A percentile compares a stretch with the other conserved stretches of the same genome.
Conservation (phyloP, 2,797 vertebrate genomes). For the Helicolenus hilgendorfi region DNA sequence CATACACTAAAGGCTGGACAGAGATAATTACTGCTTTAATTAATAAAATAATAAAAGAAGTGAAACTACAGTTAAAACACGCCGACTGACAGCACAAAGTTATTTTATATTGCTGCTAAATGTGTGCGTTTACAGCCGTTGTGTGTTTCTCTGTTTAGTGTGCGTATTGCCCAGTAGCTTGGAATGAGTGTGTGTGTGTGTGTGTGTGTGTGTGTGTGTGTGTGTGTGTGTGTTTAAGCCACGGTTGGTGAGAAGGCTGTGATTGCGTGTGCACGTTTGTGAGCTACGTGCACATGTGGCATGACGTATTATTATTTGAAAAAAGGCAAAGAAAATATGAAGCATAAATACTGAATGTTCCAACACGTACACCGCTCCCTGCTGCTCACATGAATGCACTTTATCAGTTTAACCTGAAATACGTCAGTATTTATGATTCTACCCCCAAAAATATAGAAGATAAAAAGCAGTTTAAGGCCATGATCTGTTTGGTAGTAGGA, state of each 20-base stretch:
- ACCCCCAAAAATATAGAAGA: background rate
- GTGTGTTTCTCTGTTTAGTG: background rate
- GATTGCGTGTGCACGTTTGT: slow-evolving; percentile 15
- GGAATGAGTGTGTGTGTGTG: slow-evolving; percentile 17
- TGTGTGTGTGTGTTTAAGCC: slow-evolving; percentile 59
- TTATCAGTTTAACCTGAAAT: background rate
- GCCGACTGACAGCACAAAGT: background rate
- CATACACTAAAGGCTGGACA: background rate
- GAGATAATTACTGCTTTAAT: background rate
- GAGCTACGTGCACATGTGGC: background rate
- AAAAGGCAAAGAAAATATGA: slow-evolving; percentile 26
- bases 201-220: slow-evolving; percentile 15
- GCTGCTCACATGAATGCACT: background rate
- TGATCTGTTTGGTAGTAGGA: background rate
- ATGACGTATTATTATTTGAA: background rate
- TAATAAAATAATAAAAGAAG: background rate
- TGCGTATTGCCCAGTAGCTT: slow-evolving; percentile 4
- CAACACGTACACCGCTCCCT: background rate
- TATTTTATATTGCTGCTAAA: slow-evolving; percentile 55
- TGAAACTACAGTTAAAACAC: background rate
- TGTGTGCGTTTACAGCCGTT: slow-evolving; percentile 40
- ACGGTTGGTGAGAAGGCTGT: slow-evolving; percentile 73
- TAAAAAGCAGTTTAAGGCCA: background rate
- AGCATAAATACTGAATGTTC: background rate
- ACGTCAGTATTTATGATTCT: background rate